Base-by-base conservation (phyloP, 1,140 invertebrate species). In the Spodoptera litura region DNA sequence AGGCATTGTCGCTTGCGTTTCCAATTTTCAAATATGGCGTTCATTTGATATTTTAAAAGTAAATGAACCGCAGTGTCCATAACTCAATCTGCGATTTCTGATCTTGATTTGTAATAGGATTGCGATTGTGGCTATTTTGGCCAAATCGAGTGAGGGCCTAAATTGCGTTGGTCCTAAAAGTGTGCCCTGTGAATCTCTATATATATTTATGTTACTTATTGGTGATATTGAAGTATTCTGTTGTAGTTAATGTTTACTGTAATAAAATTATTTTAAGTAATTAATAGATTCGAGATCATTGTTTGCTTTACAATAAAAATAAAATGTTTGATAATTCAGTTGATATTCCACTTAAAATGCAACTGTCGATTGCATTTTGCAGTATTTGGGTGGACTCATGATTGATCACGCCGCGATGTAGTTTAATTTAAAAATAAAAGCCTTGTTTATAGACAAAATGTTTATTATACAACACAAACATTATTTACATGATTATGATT, bases 381-480 rank as follows among this genome's bases (percentile, higher is more conserved):
- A 4, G 2, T 11, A 49, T 10, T 6, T 66, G 25, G 10, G 11
- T 25, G 25, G 25, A 5, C 4, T 27, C 3, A 13, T 31, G 31
- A 31, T 31, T 31, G 31, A 20, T 20, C 20, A 20, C 20, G 20
- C 20, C 20, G 1, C 31, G 31, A 31, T 31, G 31, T 31, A 31
- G 31, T 31, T 31, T 31, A 52, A 13, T 12, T 15, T 9, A 31
- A 79, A 85, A 27, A 77, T 79, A 73, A 66, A 38, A 56, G 11
- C n/a, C 53, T n/a, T 74, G 35, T 75, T 53, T 75, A 64, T 81
- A 85, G 76, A 83, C 74, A 82, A 82, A 85, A 81, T 78, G 78
- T 93, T 91, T 93, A 91, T 85, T 91, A 89, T 88, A 89, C 86
- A 93, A 93, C 88, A 91, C 85, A 88, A 90, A 89, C 81, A 89